phyloP scores from a whole-genome alignment of 2,113 vertebrate species.

The Bothrops jararaca region DNA sequence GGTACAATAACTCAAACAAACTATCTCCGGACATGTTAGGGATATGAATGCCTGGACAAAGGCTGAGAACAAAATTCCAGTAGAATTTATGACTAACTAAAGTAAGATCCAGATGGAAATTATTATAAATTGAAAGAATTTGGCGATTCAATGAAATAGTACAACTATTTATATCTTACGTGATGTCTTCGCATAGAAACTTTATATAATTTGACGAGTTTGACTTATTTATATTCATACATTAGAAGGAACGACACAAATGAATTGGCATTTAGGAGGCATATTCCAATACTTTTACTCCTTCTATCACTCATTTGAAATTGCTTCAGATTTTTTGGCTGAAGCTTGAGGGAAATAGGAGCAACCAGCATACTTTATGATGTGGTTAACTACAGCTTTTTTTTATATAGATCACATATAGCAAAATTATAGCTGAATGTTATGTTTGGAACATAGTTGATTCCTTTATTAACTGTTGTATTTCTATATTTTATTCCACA shows the following conservation, averaged over 20 bases:
- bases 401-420: constrained; percentile 61
- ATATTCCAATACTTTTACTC: constrained; percentile 58
- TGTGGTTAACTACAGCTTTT: constrained; percentile 58
- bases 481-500: constrained; percentile 61
- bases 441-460: constrained; percentile 57
- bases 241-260: constrained; percentile 56
- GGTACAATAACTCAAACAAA: constrained; percentile 13
- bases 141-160: constrained; percentile 52
- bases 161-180: constrained; percentile 62
- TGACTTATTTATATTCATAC: constrained; percentile 61
- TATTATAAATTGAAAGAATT: constrained; percentile 62
- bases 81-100: constrained; percentile 50
- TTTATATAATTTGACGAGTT: constrained; percentile 61
- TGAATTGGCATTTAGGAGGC: constrained; percentile 56
- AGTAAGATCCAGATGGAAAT: constrained; percentile 65
- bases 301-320: constrained; percentile 63
- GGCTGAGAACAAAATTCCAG: constrained; percentile 40
- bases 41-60: constrained; percentile 43
- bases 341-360: constrained; percentile 43
- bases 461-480: constrained; percentile 65
- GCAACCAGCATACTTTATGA: constrained; percentile 52
- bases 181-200: constrained; percentile 51
- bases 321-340: constrained; percentile 56
- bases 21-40: constrained; percentile 1
- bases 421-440: constrained; percentile 62